Evolutionary conservation across 2,797 vertebrate species (phyloP).

Genomic region (Diplodus puntazzo): DNA sequence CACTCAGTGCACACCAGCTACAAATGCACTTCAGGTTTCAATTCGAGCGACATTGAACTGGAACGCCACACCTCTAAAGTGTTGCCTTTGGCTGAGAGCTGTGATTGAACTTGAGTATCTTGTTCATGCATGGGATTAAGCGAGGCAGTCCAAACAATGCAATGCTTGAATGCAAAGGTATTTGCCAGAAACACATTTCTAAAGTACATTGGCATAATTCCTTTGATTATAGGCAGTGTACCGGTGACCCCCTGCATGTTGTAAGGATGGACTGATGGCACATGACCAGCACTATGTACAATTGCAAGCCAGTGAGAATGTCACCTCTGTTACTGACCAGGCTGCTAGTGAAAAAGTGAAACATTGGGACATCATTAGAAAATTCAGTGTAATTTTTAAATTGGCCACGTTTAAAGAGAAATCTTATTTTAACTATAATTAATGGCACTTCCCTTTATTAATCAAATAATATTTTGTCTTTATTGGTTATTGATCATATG

Average conservation of each 20-base stretch:
- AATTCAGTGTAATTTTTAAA: neutral
- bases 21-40: neutral
- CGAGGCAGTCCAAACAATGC: neutral
- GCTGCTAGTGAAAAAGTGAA: neutral
- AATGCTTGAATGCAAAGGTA: neutral
- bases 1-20: neutral
- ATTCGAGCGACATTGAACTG: neutral
- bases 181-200: neutral
- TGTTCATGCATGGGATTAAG: neutral
- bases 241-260: neutral
- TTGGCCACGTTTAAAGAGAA: neutral
- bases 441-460: neutral
- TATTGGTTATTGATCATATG: neutral
- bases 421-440: neutral
- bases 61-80: neutral
- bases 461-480: too few species aligned
- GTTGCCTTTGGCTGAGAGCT: neutral
- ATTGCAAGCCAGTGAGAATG: neutral
- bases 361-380: neutral
- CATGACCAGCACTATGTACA: neutral
- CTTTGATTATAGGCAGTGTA: neutral
- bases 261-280: slow-evolving; percentile 1
- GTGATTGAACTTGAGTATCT: neutral
- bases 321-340: neutral
- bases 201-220: neutral